Base-by-base conservation (phyloP, 2,797 vertebrate genomes). In the Tiaroga cobitis region DNA sequence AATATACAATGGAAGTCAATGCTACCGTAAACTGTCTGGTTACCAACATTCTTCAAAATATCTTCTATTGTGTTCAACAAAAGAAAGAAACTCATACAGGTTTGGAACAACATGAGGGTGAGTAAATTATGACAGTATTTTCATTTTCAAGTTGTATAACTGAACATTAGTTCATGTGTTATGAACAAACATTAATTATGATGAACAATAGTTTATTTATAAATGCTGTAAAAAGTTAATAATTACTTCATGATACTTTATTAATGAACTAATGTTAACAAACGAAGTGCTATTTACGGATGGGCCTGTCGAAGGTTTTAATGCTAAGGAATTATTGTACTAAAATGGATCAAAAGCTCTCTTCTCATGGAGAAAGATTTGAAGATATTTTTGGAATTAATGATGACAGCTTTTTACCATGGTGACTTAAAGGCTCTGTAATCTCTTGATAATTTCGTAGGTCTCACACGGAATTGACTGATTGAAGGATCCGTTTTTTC, bases 321-420 rank as follows among this genome's bases (percentile, higher is more conserved):
- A 39, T 77, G 34, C 9, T 0, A 0, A 54, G 32, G 34, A 67
- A 21, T 24, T 19, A 9, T n/a, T 65, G 5, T 16, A 34, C 16
- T 43, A 59, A 26, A 4, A 41, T 32, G 32, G 15, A 76, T 39
- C 72, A 65, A 67, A 76, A 76, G 15, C 21, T n/a, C 0, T 80
- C 18, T 21, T 68, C 29, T 54, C 18, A 29, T 26, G 37, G 49
- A 76, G 61, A 67, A 76, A 83, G 19, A 75, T 51, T 51, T 65
- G 11, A 67, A 75, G 59, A 77, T 83, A 83, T 83, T 77, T 83
- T 84, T 77, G 46, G 61, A 84, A 84, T 77, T 56, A 77, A 54
- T 43, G 46, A 84, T 84, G 82, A 54, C 82, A 84, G 82, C n/a
- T 78, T 84, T 49, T 79, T 39, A 69, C 74, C 26, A 46, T 24